Conservation (phyloP, 2,888 invertebrate species). For the Watsonalla binaria region DNA sequence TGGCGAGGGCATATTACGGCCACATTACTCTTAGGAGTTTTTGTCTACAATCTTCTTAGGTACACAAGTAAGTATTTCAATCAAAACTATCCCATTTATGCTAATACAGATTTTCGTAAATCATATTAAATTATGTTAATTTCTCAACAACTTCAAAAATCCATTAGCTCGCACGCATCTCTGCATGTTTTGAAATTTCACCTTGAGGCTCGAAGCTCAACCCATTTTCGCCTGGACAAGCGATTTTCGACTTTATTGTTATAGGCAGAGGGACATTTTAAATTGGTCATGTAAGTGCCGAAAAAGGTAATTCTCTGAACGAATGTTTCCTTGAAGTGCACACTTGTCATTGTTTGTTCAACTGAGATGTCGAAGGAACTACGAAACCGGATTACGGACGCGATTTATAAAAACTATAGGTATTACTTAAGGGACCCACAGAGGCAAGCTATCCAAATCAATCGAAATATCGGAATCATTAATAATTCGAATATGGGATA, state of each 20-base stretch:
- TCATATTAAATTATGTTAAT: slow-evolving; percentile 5
- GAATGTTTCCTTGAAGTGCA: slow-evolving; percentile 65
- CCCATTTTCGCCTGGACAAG: background rate
- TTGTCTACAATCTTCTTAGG: too few relatives aligned
- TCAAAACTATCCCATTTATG: background rate
- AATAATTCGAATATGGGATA: too few relatives aligned
- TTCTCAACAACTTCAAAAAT: slow-evolving; percentile 18
- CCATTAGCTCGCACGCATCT: slow-evolving; percentile 11
- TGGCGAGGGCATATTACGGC: too few relatives aligned
- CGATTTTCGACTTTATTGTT: slow-evolving; percentile 3
- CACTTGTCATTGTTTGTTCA: slow-evolving; percentile 66
- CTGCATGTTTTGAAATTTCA: slow-evolving; percentile 9
- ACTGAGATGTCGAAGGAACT: slow-evolving; percentile 63
- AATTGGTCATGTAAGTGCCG: slow-evolving; percentile 14
- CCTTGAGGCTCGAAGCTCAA: background rate
- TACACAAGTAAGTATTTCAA: too few relatives aligned
- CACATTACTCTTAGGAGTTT: too few relatives aligned
- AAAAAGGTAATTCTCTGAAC: slow-evolving; percentile 43
- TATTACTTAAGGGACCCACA: too few relatives aligned
- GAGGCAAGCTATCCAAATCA: too few relatives aligned
- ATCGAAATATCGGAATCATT: too few relatives aligned
- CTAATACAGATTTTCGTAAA: slow-evolving; percentile 1
- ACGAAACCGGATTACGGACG: slow-evolving; percentile 58
- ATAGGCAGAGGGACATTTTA: background rate
- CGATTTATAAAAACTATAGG: slow-evolving; percentile 69